Evolutionary conservation across 2,113 vertebrate species (phyloP).

Genomic region (Ellobius talpinus): DNA sequence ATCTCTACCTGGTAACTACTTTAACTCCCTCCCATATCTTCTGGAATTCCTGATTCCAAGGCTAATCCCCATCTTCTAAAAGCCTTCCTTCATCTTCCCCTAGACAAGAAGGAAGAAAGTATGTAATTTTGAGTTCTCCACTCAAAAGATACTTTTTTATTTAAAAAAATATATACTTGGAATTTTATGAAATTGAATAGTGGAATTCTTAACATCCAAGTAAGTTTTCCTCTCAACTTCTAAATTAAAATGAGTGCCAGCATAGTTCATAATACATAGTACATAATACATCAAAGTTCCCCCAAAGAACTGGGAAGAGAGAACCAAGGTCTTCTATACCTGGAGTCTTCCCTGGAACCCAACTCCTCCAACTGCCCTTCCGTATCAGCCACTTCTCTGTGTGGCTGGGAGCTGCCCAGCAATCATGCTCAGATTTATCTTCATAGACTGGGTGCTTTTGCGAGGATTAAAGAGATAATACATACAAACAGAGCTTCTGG

Average conservation of each 20-base stretch:
- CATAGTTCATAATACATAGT: neutral
- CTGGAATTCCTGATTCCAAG: neutral
- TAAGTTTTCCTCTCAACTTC: neutral
- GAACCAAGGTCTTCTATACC: neutral
- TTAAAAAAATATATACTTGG: neutral
- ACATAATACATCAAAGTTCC: neutral
- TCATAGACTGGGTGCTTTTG: neutral
- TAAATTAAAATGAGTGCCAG: neutral
- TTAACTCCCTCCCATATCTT: neutral
- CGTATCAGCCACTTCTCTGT: neutral
- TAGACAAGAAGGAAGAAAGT: neutral
- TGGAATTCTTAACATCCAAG: neutral
- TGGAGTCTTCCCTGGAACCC: neutral
- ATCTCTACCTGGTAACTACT: neutral
- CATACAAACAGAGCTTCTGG: neutral
- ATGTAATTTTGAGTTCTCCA: neutral
- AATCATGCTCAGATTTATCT: neutral
- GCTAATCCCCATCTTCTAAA: neutral
- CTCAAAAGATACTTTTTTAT: neutral
- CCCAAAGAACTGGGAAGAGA: neutral
- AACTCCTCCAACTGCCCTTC: neutral
- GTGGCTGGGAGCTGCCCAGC: neutral
- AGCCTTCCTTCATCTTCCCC: neutral
- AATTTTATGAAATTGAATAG: constrained; percentile 11
- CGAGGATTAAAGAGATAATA: neutral